Base-by-base conservation (phyloP, 2,113 vertebrate genomes). In the Cavia aperea region DNA sequence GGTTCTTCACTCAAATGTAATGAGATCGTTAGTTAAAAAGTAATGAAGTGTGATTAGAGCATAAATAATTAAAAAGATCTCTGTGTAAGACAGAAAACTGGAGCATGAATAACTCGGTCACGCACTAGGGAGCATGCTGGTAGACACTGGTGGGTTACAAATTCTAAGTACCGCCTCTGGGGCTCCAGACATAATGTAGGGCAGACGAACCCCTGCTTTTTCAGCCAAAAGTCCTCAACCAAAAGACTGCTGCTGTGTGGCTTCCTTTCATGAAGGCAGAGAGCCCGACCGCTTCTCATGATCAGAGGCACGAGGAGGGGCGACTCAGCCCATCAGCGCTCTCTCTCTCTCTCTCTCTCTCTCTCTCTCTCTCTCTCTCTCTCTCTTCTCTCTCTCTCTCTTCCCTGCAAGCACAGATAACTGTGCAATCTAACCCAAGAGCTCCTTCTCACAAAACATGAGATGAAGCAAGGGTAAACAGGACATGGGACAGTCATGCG, bases 11-110 rank as follows among this genome's bases (percentile, higher is more conserved):
- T 83, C 77, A 91, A 95, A 89, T 93, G 95, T 96, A 97, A 97
- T 85, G 94, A 97, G 93, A 96, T 86, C 97, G 95, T 96, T 95
- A 95, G 88, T 97, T 96, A 97, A 97, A 97, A 97, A 97, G 95
- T 97, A 93, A 98, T 97, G 97, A 97, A 94, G 93, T 96, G 93
- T 98, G 98, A 98, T 98, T 98, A 98, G 93, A 92, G 92, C 86
- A 97, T 98, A 97, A 98, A 98, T 98, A 97, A 98, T 98, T 98
- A 95, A 96, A 97, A 91, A 94, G 90, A 91, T 91, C 93, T 94
- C 86, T 92, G 96, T 91, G 93, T 94, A 93, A 89, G 92, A 91
- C 85, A 96, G 96, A 97, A 97, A 96, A 94, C 94, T 92, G 93
- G 87, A 88, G 95, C 92, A 95, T 96, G 96, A 96, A 96, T 97